Evolutionary conservation across 1,140 invertebrate species (phyloP).

Genomic region (Rhopalosiphum maidis): DNA sequence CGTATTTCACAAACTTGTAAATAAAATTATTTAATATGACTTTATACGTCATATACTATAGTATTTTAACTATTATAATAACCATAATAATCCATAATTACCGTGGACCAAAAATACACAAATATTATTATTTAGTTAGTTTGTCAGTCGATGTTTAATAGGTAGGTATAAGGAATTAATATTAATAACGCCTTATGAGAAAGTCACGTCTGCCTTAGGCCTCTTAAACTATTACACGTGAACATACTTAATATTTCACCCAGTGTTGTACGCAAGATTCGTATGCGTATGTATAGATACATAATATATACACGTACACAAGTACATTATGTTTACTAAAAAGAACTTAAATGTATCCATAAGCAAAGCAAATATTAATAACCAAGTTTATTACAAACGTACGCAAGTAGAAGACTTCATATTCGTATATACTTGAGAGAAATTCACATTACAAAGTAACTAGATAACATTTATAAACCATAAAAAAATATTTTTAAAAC

Average conservation of each 20-base stretch:
- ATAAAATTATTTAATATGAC: background rate
- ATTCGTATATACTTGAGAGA: no score
- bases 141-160: background rate
- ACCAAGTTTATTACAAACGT: no score
- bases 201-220: background rate
- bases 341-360: background rate
- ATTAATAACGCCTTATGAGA: background rate
- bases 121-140: background rate
- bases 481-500: background rate
- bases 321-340: background rate
- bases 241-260: background rate
- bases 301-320: no score
- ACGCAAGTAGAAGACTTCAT: no score
- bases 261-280: background rate
- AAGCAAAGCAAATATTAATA: background rate
- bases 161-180: background rate
- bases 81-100: background rate
- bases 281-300: background rate
- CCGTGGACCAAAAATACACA: background rate
- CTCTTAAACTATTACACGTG: background rate
- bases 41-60: background rate
- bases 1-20: background rate
- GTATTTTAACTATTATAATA: background rate
- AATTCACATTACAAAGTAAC: background rate
- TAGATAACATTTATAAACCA: background rate